phyloP scores from a whole-genome alignment of 2,888 invertebrate species.

The Julus scandinavius region DNA sequence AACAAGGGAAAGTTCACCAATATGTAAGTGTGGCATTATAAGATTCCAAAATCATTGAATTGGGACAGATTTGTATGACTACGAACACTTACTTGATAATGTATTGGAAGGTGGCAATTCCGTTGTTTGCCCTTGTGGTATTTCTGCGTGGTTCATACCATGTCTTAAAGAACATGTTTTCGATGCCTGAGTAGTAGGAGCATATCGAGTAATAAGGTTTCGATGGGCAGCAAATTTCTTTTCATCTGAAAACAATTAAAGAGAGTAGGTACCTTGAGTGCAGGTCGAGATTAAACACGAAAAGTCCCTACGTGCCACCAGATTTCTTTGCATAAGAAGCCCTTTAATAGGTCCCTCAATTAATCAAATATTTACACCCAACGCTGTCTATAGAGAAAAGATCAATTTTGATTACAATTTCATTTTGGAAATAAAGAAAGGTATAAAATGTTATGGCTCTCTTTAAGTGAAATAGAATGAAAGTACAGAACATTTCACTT shows the following conservation, averaged over 20 bases:
- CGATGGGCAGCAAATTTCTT: conserved; percentile 53
- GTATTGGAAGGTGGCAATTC: conserved; percentile 19
- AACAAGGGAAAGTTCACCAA: too few species aligned
- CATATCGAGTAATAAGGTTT: conserved; percentile 21
- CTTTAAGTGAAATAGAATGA: conserved; percentile 25
- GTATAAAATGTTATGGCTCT: conserved; percentile 25
- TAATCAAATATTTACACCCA: conserved; percentile 19
- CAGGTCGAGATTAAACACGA: neutral
- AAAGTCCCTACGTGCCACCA: neutral
- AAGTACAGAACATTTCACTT: conserved; percentile 24
- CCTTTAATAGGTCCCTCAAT: conserved; percentile 24
- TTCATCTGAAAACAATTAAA: conserved; percentile 51
- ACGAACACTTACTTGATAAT: neutral
- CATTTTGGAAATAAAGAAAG: conserved; percentile 33
- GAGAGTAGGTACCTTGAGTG: neutral
- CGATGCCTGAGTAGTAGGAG: conserved; percentile 10
- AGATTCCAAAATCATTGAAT: neutral
- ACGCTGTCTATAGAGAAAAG: neutral
- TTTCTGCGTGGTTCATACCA: conserved; percentile 25
- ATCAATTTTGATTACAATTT: conserved; percentile 33
- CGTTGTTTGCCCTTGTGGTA: neutral
- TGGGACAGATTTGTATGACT: neutral
- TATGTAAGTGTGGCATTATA: too few species aligned
- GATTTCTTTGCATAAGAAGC: neutral
- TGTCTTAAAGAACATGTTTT: conserved; percentile 51